These are phyloP conservation scores for Acrocephalus kingi DNA, from an alignment of 2,113 vertebrate species.

Conservation along the genomic window DNA sequence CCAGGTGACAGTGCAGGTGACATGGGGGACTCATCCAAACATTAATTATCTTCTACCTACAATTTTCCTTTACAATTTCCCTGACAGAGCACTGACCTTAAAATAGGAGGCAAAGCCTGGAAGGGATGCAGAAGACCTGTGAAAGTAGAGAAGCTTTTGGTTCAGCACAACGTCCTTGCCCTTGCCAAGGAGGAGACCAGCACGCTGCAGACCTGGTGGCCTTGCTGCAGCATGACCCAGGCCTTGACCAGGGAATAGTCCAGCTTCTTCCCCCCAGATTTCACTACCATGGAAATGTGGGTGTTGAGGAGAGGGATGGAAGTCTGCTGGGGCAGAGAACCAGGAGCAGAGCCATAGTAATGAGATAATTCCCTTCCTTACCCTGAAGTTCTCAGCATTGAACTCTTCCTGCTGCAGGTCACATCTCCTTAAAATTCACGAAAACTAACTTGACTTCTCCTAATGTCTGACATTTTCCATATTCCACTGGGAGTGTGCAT, in stretches of 20 bases:
- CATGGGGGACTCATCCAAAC: rapidly evolving
- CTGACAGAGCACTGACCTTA: background rate
- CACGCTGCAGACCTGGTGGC: background rate
- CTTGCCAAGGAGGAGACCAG: rapidly evolving
- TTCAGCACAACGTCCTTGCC: background rate
- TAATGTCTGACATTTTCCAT: background rate
- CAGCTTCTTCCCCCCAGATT: background rate
- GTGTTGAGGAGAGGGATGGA: background rate
- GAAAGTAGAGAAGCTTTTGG: background rate
- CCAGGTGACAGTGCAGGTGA: rapidly evolving
- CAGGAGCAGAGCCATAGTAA: background rate
- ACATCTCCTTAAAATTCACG: background rate
- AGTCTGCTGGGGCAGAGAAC: background rate
- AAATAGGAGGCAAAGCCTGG: background rate
- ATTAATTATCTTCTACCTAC: background rate
- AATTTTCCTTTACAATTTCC: background rate
- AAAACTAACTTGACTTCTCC: background rate
- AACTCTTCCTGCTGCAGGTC: background rate
- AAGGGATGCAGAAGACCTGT: background rate
- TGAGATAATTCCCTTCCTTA: background rate
- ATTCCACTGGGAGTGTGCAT: background rate
- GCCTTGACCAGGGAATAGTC: background rate
- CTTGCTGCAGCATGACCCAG: background rate
- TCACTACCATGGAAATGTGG: background rate
- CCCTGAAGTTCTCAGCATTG: background rate